These are phyloP conservation scores for Spinus olivaceus DNA, from an alignment of 2,797 vertebrate genomes.

Conservation along the genomic window DNA sequence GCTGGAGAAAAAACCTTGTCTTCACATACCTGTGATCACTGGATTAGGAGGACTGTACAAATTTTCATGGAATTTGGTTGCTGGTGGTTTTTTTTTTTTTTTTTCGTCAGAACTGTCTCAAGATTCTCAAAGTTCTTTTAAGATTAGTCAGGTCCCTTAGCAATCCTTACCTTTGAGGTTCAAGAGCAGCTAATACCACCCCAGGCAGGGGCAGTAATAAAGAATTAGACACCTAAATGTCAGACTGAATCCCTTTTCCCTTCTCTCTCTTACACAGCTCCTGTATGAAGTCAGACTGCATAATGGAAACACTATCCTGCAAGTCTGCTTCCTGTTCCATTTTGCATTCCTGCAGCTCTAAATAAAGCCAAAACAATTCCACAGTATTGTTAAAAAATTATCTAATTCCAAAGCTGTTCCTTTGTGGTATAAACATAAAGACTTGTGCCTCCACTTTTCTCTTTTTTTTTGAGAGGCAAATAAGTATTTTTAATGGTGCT, in stretches of 20 bases:
- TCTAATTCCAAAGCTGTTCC: background rate
- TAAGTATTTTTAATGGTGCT: background rate
- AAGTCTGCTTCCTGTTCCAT: conserved; percentile 24
- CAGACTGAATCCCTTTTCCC: background rate
- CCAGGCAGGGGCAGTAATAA: background rate
- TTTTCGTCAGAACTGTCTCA: background rate
- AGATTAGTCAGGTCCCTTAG: background rate
- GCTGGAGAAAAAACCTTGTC: background rate
- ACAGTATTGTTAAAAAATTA: background rate
- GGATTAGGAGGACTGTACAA: background rate
- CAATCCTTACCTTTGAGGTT: background rate
- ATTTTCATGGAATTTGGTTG: background rate
- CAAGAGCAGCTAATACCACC: background rate
- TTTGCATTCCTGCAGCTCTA: conserved; percentile 22
- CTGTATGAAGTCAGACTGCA: background rate
- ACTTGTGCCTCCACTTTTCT: background rate
- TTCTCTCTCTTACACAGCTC: background rate
- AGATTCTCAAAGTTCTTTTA: background rate
- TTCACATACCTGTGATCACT: background rate
- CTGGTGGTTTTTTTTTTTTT: background rate
- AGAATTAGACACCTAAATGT: background rate
- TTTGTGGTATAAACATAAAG: background rate
- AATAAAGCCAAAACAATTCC: conserved; percentile 8
- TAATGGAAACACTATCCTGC: background rate
- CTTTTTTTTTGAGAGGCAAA: background rate